Percentiles rank a stretch among this genome's conserved stretches.
These are phyloP conservation scores for Sprattus sprattus DNA, from an alignment of 2,113 vertebrate species.

Conservation along the genomic window DNA sequence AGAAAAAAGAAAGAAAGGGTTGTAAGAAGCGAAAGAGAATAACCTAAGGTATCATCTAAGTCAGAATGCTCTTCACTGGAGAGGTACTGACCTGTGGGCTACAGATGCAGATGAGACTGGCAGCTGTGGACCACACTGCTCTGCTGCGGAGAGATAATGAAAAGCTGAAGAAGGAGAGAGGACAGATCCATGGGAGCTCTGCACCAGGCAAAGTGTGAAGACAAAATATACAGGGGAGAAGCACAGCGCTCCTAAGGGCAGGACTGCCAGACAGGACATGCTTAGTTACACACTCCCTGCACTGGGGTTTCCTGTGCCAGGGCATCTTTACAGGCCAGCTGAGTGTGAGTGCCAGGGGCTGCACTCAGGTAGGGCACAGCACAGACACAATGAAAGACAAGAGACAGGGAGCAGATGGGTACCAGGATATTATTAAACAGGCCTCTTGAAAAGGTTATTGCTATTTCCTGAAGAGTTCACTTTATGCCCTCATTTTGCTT, in stretches of 20 bases:
- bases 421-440: neutral
- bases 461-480: neutral
- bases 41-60: neutral
- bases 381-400: neutral
- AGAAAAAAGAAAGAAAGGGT: neutral
- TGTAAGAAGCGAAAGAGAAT: neutral
- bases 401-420: neutral
- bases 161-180: neutral
- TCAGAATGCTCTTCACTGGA: neutral
- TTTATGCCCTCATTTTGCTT: neutral
- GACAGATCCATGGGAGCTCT: slow-evolving; percentile 21
- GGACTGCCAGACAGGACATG: slow-evolving; percentile 45
- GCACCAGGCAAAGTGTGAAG: slow-evolving; percentile 37
- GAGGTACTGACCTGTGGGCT: slow-evolving; percentile 26
- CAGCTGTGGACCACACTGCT: slow-evolving; percentile 20
- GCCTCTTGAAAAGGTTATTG: neutral
- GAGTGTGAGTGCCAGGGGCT: neutral
- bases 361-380: neutral
- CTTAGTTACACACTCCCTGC: slow-evolving; percentile 43
- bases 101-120: slow-evolving; percentile 23
- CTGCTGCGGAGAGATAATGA: slow-evolving; percentile 7
- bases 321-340: slow-evolving; percentile 1
- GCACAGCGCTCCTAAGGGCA: slow-evolving; percentile 5
- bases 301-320: slow-evolving; percentile 17
- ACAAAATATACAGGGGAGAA: slow-evolving; percentile 23